Percentiles rank a stretch among this genome's conserved stretches.
These are phyloP conservation scores for Napeogenes inachia DNA, from an alignment of 2,888 invertebrate genomes.

Conservation along the genomic window DNA sequence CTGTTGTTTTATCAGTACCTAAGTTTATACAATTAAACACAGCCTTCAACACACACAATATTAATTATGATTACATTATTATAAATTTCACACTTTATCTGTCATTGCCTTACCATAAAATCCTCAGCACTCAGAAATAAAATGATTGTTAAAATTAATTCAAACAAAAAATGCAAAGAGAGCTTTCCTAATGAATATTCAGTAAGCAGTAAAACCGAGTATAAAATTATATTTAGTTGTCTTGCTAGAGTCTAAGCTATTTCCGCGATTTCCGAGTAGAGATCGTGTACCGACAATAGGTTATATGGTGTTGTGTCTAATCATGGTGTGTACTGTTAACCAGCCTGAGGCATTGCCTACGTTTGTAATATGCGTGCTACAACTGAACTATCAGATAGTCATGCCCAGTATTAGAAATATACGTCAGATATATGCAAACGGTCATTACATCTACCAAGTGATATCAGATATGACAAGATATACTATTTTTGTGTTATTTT, in stretches of 20 bases:
- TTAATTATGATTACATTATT: no score
- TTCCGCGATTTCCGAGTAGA: slow-evolving; percentile 75
- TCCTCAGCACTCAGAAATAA: no score
- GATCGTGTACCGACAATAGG: slow-evolving; percentile 75
- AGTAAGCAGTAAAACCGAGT: no score
- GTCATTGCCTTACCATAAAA: no score
- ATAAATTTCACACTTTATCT: no score
- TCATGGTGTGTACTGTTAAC: slow-evolving; percentile 72
- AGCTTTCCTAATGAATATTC: no score
- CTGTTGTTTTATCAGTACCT: no score
- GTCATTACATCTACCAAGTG: no score
- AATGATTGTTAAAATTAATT: no score
- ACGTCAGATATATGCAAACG: background rate
- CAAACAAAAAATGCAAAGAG: no score
- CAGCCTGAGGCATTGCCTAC: slow-evolving; percentile 54
- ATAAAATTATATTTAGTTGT: slow-evolving; percentile 43
- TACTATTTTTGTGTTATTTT: background rate
- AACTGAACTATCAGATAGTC: slow-evolving; percentile 72
- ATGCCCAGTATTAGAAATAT: slow-evolving; percentile 29
- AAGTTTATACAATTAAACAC: no score
- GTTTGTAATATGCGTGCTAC: slow-evolving; percentile 73
- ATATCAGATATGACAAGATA: background rate
- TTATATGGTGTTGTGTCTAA: slow-evolving; percentile 76
- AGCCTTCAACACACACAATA: no score
- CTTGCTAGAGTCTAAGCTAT: slow-evolving; percentile 71